phyloP scores from a whole-genome alignment of 1,140 invertebrate species.

The Camponotus floridanus region DNA sequence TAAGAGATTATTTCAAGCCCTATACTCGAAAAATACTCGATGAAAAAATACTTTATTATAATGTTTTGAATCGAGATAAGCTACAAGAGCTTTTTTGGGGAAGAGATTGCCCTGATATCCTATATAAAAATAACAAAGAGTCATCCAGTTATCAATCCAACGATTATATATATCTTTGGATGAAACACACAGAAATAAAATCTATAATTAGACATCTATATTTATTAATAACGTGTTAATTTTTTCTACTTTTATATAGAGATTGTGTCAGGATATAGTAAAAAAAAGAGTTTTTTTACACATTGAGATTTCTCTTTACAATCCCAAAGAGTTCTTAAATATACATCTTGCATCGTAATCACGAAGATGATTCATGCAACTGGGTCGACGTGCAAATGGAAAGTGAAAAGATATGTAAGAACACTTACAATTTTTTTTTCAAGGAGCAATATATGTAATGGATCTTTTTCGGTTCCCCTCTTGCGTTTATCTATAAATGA shows the following conservation, averaged over 20 bases:
- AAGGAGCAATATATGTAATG: too few species aligned
- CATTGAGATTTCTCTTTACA: neutral
- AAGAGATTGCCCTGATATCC: too few species aligned
- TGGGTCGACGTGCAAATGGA: neutral
- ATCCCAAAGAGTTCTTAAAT: neutral
- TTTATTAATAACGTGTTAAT: neutral
- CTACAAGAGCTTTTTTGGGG: too few species aligned
- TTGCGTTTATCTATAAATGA: neutral
- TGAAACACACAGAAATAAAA: neutral
- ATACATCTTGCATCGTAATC: neutral
- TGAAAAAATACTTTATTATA: too few species aligned
- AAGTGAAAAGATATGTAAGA: conserved; percentile 8
- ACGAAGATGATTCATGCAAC: conserved; percentile 2
- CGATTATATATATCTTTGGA: neutral
- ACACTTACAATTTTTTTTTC: neutral
- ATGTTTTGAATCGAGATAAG: too few species aligned
- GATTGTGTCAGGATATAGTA: neutral
- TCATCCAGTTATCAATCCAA: neutral
- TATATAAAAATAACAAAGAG: neutral
- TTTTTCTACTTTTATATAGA: neutral
- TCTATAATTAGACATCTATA: neutral
- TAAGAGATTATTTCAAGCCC: too few species aligned
- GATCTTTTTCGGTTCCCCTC: neutral
- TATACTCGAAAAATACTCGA: too few species aligned
- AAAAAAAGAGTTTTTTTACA: neutral